A percentile compares a stretch with the other conserved stretches of the same genome.
These are phyloP conservation scores for Cyclura pinguis DNA, from an alignment of 2,797 vertebrate genomes.

Conservation along the genomic window DNA sequence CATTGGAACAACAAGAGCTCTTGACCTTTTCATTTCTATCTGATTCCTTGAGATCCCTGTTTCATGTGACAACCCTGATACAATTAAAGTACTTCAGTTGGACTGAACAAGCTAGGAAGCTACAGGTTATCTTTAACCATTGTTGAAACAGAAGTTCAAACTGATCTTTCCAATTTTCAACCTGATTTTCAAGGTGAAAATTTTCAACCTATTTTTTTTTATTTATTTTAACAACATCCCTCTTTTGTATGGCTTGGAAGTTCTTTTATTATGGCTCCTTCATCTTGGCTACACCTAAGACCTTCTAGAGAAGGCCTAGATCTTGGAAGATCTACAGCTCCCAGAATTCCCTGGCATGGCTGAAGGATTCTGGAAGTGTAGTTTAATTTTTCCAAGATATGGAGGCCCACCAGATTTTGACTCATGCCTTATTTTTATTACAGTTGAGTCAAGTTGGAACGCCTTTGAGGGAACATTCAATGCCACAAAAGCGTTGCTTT, in stretches of 20 bases:
- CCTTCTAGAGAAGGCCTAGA: conserved; percentile 20
- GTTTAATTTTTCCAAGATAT: no score
- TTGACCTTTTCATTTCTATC: not conserved
- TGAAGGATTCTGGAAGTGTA: no score
- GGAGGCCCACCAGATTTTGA: not conserved
- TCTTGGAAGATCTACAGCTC: not conserved
- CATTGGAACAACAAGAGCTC: not conserved
- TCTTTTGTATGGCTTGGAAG: conserved; percentile 13
- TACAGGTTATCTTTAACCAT: not conserved
- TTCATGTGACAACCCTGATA: not conserved
- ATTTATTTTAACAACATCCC: not conserved
- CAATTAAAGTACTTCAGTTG: not conserved
- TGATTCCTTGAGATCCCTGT: not conserved
- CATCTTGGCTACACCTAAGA: not conserved
- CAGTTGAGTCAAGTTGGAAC: conserved; percentile 42
- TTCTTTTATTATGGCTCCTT: conserved; percentile 29
- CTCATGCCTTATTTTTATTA: conserved; percentile 56
- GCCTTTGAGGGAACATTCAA: not conserved
- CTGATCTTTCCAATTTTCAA: conserved; percentile 44
- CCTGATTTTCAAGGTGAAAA: no score
- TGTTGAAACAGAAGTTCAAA: conserved; percentile 8
- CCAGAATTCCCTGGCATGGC: no score
- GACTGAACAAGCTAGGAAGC: not conserved
- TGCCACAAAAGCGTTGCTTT: not conserved
- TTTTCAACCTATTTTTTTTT: conserved; percentile 47